Evolutionary conservation across 2,888 invertebrate species (phyloP), one percentile per base, ranked within the genome.

Genomic region (Lordiphosa fenestrarum): DNA sequence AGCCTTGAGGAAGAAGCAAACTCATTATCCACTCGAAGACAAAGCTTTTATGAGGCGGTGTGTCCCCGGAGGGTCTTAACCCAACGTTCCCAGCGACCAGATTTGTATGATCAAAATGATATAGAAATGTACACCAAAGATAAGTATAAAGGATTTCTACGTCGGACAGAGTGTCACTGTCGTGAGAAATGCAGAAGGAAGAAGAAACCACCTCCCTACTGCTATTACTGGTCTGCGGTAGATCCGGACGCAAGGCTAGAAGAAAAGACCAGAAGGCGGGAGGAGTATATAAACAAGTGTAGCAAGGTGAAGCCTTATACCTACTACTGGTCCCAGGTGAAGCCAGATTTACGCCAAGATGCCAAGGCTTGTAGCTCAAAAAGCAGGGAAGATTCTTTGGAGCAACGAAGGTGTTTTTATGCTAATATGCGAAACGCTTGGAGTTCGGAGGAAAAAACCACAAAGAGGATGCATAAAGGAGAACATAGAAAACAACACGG

Each of bases 181-280:
- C 7, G 1, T 6, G 12, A 21, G 5, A 4, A 4, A 19, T 25
- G 41, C 40, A 53, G 37, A 35, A 47, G n/a, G 19, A 19, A 19
- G 19, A 30, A 10, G 23, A 59, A 44, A 19, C 48, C 56, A 7
- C 55, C 47, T 4, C 57, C 47, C 0, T 55, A 55, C 38, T 49
- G 58, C 19, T 55, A 55, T 12, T 12, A 33, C 4, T 55, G 56
- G 55, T 49, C 56, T 7, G 37, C 56, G 3, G 56, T 49, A 1
- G 58, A 59, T 49, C 56, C 56, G 4, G 56, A 55, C 9, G n/a
- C 42, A 12, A 40, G 58, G 7, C 7, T 35, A 4, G 42, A 13
- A 12, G 56, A 55, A 12, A 55, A 38, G 15, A 4, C 37, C 37
- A 30, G 42, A 38, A 25, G 25, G 23, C 7, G 15, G 1, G 38